These are phyloP conservation scores for Mamestra configurata DNA, from an alignment of 1,140 invertebrate genomes.

Conservation along the genomic window DNA sequence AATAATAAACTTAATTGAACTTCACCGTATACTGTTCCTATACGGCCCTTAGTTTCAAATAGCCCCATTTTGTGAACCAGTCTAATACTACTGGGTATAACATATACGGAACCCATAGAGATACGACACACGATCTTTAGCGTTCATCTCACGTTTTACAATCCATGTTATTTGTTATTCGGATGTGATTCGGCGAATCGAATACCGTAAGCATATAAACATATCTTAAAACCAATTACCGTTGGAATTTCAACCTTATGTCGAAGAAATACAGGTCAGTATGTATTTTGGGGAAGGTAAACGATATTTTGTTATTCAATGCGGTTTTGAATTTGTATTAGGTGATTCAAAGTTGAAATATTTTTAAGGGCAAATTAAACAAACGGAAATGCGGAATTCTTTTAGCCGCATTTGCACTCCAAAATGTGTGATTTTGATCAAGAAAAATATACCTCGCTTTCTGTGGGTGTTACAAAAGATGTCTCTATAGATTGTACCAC, in stretches of 20 bases:
- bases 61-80: neutral
- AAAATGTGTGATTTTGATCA: neutral
- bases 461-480: too few relatives aligned
- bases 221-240: neutral
- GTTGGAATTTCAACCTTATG: constrained; percentile 18
- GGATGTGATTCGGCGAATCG: constrained; percentile 12
- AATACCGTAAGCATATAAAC: constrained; percentile 17
- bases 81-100: neutral
- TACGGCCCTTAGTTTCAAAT: neutral
- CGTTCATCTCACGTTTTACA: constrained; percentile 40
- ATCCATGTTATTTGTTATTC: constrained; percentile 20
- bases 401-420: neutral
- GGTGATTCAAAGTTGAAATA: constrained; percentile 41
- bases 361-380: constrained; percentile 20
- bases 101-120: constrained; percentile 15
- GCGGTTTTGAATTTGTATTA: neutral
- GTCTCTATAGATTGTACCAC: too few relatives aligned
- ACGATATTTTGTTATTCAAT: neutral
- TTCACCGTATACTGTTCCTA: neutral
- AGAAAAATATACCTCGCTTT: neutral
- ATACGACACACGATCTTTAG: neutral
- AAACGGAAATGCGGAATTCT: constrained; percentile 15
- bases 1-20: too few relatives aligned
- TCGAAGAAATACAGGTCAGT: neutral
- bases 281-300: neutral